Evolutionary conservation across 2,113 vertebrate genomes (phyloP).

Genomic region (Pseudonaja textilis): DNA sequence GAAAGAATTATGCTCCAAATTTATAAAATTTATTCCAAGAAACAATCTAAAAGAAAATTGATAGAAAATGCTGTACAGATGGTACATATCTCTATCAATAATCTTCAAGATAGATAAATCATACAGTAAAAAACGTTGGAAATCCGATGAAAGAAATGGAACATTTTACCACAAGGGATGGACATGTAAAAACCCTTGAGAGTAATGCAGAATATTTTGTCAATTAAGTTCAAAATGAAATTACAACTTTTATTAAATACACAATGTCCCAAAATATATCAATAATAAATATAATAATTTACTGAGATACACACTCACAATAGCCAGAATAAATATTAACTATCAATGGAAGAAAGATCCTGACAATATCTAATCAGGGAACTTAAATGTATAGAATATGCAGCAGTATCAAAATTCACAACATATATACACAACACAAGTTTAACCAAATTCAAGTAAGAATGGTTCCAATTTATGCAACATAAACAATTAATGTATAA

Average conservation of each 20-base stretch:
- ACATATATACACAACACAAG: neutral
- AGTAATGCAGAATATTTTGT: neutral
- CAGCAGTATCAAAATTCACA: neutral
- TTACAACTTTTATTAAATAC: neutral
- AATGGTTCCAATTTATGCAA: neutral
- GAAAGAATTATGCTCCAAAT: neutral
- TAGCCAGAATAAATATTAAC: neutral
- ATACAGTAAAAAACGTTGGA: neutral
- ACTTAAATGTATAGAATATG: neutral
- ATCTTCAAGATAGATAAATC: neutral
- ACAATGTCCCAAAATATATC: neutral
- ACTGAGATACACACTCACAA: neutral
- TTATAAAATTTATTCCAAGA: neutral
- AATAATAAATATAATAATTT: neutral
- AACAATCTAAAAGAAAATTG: neutral
- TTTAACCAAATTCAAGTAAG: neutral
- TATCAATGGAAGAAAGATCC: neutral
- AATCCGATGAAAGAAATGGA: neutral
- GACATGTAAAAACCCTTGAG: neutral
- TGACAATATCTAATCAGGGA: neutral
- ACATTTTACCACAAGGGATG: neutral
- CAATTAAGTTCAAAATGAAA: neutral
- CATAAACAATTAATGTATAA: neutral
- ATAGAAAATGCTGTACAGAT: neutral
- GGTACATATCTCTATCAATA: neutral